phyloP scores from a whole-genome alignment of 2,797 vertebrate genomes.

The Synaphobranchus kaupii region DNA sequence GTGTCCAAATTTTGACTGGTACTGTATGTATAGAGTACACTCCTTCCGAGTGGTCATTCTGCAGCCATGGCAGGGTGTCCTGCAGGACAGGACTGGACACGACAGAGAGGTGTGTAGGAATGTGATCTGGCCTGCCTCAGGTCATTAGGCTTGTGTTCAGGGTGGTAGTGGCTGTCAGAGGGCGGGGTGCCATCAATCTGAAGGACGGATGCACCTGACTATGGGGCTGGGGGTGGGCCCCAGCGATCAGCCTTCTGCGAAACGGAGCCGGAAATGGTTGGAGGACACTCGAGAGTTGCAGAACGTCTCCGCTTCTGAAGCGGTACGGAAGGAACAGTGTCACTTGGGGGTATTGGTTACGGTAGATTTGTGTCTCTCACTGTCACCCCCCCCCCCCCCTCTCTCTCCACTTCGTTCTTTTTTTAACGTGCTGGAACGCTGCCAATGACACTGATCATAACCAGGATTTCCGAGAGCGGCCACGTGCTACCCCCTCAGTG shows the following conservation, averaged over 20 bases:
- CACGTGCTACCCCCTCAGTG: neutral
- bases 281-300: slow-evolving; percentile 28
- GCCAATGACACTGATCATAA: slow-evolving; percentile 10
- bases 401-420: neutral
- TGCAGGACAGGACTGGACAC: neutral
- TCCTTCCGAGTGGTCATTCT: neutral
- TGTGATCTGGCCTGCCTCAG: slow-evolving; percentile 1
- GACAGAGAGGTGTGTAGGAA: neutral
- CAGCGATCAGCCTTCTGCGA: slow-evolving; percentile 26
- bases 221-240: neutral
- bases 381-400: slow-evolving; percentile 13
- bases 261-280: slow-evolving; percentile 37
- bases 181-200: slow-evolving; percentile 49
- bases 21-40: neutral
- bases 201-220: slow-evolving; percentile 38
- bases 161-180: neutral
- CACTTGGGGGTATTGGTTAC: slow-evolving; percentile 32
- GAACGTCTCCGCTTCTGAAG: slow-evolving; percentile 1
- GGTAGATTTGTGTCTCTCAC: slow-evolving; percentile 35
- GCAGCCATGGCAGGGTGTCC: neutral
- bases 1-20: no score
- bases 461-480: neutral
- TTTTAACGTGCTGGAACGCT: neutral
- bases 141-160: neutral
- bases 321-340: slow-evolving; percentile 29